Conservation (phyloP, 2,888 invertebrate genomes). For the Ochlodes sylvanus region DNA sequence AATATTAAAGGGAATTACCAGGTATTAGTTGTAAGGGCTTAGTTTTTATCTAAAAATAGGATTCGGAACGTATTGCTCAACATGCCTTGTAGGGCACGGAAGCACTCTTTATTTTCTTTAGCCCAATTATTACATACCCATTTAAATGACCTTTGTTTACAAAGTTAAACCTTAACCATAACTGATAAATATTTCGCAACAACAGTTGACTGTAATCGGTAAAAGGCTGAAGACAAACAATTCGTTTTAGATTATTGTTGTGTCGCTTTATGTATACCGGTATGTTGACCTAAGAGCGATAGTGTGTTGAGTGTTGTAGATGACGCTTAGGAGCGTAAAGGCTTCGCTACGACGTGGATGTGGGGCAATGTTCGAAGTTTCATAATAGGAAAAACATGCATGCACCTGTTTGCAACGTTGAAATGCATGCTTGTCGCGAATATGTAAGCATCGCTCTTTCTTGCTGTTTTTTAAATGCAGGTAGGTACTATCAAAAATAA, state of each 20-base stretch:
- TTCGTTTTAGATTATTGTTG: slow-evolving; percentile 16
- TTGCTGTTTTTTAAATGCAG: not conserved
- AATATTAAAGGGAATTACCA: no score
- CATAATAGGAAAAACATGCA: slow-evolving; percentile 44
- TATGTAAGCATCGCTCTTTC: slow-evolving; percentile 18
- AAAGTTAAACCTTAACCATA: not conserved
- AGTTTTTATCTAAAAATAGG: no score
- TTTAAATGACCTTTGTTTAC: no score
- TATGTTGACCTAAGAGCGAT: slow-evolving; percentile 29
- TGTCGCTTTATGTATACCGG: slow-evolving; percentile 28
- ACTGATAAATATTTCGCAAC: slow-evolving; percentile 1
- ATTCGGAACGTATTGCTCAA: no score
- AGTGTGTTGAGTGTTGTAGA: slow-evolving; percentile 44
- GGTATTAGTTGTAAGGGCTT: no score
- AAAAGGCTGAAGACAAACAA: slow-evolving; percentile 20
- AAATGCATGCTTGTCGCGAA: not conserved
- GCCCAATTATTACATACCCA: no score
- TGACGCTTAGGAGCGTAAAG: slow-evolving; percentile 50
- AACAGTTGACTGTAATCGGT: not conserved
- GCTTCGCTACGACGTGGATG: slow-evolving; percentile 51
- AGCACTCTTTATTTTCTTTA: no score
- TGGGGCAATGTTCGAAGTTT: slow-evolving; percentile 47
- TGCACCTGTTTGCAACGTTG: not conserved
- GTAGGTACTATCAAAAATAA: not conserved
- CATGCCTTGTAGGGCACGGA: no score